A percentile compares a stretch with the other conserved stretches of the same genome.
Conservation (phyloP, 2,113 vertebrate species). For the Struthio camelus region DNA sequence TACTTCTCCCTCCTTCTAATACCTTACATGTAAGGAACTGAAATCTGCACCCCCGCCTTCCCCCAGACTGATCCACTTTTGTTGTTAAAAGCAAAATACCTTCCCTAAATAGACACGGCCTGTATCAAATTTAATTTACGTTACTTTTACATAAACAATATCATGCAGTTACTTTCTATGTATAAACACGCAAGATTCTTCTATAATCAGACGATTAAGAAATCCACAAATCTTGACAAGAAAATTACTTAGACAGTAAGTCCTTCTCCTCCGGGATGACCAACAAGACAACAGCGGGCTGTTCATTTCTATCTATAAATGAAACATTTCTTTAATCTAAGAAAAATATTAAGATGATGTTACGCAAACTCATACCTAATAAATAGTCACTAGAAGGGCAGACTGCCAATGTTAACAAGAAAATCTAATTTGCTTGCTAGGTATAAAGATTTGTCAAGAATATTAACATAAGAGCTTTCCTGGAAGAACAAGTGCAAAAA, state of each 20-base stretch:
- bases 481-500: conserved; percentile 77
- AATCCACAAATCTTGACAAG: conserved; percentile 70
- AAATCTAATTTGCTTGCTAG: conserved; percentile 85
- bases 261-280: conserved; percentile 63
- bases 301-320: conserved; percentile 74
- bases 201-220: conserved; percentile 80
- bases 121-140: conserved; percentile 13
- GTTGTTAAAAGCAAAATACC: not conserved
- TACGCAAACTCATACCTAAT: conserved; percentile 42
- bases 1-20: not conserved
- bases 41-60: not conserved
- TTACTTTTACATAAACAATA: not conserved
- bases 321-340: conserved; percentile 82
- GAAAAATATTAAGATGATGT: conserved; percentile 76
- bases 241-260: conserved; percentile 74
- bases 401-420: conserved; percentile 66
- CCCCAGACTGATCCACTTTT: not conserved
- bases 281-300: conserved; percentile 67
- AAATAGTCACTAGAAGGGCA: conserved; percentile 55
- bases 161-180: not conserved
- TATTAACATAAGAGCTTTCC: conserved; percentile 76
- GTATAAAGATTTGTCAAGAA: conserved; percentile 75
- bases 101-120: not conserved
- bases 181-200: conserved; percentile 2
- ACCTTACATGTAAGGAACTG: not conserved